phyloP scores from a whole-genome alignment of 35 echinoderm and acorn worm species.

The Apostichopus californicus region DNA sequence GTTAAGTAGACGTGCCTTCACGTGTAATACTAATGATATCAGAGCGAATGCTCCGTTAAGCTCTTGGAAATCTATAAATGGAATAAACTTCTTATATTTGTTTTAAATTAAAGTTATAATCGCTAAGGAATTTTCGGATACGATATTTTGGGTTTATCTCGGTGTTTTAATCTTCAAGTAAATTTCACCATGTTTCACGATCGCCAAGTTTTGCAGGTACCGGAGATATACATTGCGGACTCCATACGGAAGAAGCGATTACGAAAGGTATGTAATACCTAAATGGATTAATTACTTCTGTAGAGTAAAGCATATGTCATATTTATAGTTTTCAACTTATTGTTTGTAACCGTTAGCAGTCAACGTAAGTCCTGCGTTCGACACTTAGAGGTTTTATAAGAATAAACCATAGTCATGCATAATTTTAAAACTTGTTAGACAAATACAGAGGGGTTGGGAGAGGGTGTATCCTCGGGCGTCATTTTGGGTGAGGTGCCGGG shows the following conservation, averaged over 20 bases:
- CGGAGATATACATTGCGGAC: slow-evolving; percentile 79
- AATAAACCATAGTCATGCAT: no score
- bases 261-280: slow-evolving; percentile 64
- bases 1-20: not conserved
- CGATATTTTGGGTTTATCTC: not conserved
- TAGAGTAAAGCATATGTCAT: no score
- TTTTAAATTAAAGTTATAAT: not conserved
- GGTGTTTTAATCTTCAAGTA: not conserved
- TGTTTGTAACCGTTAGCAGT: no score
- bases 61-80: slow-evolving; percentile 35
- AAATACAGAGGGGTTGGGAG: no score
- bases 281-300: no score
- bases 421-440: no score
- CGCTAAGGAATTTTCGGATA: not conserved
- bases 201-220: slow-evolving; percentile 38
- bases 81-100: not conserved
- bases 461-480: no score
- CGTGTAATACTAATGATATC: not conserved
- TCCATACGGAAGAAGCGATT: slow-evolving; percentile 72
- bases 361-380: no score
- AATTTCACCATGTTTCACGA: slow-evolving; percentile 29
- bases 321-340: no score
- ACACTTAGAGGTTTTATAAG: no score
- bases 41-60: not conserved
- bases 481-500: no score